phyloP scores from a whole-genome alignment of 1,140 invertebrate species.

The Lanistes nyassanus region DNA sequence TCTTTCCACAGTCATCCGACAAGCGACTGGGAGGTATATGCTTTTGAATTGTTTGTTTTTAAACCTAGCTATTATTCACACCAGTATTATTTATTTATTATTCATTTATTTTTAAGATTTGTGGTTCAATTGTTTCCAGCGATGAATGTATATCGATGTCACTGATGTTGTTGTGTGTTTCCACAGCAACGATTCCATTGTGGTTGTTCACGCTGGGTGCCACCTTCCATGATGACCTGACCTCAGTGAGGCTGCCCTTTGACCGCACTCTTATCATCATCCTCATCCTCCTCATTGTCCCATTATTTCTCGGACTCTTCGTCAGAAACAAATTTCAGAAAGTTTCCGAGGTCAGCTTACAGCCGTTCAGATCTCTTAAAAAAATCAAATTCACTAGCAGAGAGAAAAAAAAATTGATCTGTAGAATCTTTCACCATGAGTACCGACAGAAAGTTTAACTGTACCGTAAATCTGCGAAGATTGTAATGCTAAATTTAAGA shows the following conservation, averaged over 20 bases:
- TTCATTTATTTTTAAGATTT: no score
- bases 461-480: no score
- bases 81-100: no score
- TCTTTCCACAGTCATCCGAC: no score
- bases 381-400: no score
- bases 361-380: background rate
- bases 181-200: conserved; percentile 89
- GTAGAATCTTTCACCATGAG: background rate
- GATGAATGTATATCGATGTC: no score
- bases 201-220: conserved; percentile 95
- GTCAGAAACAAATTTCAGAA: conserved; percentile 70
- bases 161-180: conserved; percentile 21
- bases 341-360: conserved; percentile 29
- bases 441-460: no score
- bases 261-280: conserved; percentile 81
- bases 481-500: no score
- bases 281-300: conserved; percentile 87
- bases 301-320: conserved; percentile 82
- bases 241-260: conserved; percentile 78
- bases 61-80: background rate
- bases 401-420: background rate
- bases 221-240: conserved; percentile 71
- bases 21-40: background rate
- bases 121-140: no score
- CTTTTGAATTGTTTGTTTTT: background rate